These are phyloP conservation scores for Drosophila gunungcola DNA, from an alignment of 1,140 invertebrate species.

Conservation along the genomic window DNA sequence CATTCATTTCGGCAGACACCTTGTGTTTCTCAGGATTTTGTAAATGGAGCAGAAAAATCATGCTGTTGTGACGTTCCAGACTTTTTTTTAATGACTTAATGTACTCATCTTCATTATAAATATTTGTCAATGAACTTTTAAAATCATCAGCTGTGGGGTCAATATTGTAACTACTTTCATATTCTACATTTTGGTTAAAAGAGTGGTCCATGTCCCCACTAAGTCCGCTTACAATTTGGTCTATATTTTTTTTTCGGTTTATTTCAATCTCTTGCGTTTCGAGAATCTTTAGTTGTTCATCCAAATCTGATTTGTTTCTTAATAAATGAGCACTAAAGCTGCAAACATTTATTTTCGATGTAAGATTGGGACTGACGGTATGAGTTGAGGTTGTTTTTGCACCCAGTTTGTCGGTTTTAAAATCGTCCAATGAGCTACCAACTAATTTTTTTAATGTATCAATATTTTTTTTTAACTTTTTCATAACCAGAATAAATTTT, in stretches of 20 bases:
- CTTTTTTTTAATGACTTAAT: constrained; percentile 77
- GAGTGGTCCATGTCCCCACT: neutral
- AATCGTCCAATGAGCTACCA: constrained; percentile 70
- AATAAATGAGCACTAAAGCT: constrained; percentile 66
- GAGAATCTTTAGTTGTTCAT: constrained; percentile 76
- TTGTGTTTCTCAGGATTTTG: constrained; percentile 77
- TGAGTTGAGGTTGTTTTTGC: neutral
- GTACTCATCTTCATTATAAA: constrained; percentile 83
- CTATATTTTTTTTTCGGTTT: constrained; percentile 65
- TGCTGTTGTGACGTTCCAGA: constrained; percentile 81
- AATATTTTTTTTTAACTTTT: constrained; percentile 79
- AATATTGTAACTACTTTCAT: neutral
- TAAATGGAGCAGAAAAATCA: constrained; percentile 79
- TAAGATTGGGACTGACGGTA: constrained; percentile 1
- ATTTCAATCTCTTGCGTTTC: constrained; percentile 80
- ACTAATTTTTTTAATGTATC: constrained; percentile 79
- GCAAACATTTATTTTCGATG: constrained; percentile 5
- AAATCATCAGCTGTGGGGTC: constrained; percentile 2
- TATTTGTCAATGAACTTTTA: constrained; percentile 32
- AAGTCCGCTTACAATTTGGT: constrained; percentile 34
- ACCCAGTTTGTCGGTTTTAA: constrained; percentile 11
- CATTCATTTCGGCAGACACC: constrained; percentile 35
- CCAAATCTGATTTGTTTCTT: constrained; percentile 74
- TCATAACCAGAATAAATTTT: constrained; percentile 71
- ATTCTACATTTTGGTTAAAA: neutral